Percentiles rank a stretch among this genome's conserved stretches.
phyloP scores from a whole-genome alignment of 2,113 vertebrate genomes.

The Equus przewalskii region DNA sequence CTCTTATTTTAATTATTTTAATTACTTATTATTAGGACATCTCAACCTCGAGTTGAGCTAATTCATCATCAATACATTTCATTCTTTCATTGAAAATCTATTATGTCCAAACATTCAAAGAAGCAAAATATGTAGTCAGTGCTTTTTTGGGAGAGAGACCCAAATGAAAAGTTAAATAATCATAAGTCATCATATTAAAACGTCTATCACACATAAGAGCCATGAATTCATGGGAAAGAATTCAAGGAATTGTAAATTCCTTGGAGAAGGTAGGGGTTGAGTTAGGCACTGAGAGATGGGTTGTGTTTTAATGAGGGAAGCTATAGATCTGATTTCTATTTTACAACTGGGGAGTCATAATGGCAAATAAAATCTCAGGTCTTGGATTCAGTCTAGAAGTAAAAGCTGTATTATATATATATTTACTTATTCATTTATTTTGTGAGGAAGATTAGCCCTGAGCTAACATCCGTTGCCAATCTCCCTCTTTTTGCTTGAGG shows the following conservation, averaged over 20 bases:
- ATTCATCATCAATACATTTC: background rate
- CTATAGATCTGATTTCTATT: background rate
- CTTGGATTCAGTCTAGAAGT: constrained; percentile 3
- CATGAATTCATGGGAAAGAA: background rate
- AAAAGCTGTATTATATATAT: background rate
- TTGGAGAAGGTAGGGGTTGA: background rate
- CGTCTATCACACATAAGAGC: background rate
- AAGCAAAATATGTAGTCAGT: background rate
- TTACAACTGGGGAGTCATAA: background rate
- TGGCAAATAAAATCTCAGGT: background rate
- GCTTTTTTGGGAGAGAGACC: background rate
- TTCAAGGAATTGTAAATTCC: background rate
- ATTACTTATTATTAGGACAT: background rate
- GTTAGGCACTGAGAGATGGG: background rate
- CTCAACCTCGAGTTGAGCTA: background rate
- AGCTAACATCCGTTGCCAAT: no score
- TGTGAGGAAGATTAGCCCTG: no score
- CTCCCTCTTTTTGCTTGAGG: no score
- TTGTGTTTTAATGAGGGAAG: background rate
- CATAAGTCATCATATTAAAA: background rate
- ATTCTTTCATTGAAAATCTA: background rate
- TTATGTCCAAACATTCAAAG: background rate
- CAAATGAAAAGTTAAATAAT: background rate
- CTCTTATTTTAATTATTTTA: background rate
- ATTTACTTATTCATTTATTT: background rate